Conservation (phyloP, 2,888 invertebrate genomes). For the Acronicta aceris region DNA sequence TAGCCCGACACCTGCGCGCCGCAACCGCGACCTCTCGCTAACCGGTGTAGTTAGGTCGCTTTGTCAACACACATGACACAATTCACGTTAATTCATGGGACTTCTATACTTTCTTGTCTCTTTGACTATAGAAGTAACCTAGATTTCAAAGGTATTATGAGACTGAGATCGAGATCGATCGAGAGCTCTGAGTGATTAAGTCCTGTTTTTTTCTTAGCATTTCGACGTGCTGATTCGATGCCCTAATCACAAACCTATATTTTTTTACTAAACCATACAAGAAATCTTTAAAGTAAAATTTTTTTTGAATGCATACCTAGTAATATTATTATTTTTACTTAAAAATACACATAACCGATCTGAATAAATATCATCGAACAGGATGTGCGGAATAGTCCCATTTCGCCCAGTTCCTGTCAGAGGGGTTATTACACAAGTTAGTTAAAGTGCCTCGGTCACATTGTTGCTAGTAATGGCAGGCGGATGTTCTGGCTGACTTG, state of each 20-base stretch:
- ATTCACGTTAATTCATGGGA: slow-evolving; percentile 30
- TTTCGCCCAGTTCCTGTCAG: slow-evolving; percentile 47
- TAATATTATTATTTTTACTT: background rate
- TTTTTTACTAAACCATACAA: no score
- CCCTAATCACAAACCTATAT: no score
- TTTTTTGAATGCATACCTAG: no score
- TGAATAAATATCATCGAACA: slow-evolving; percentile 37
- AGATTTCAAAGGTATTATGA: slow-evolving; percentile 21
- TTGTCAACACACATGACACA: slow-evolving; percentile 77
- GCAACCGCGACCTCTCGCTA: slow-evolving; percentile 77
- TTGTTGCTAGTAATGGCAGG: slow-evolving; percentile 62
- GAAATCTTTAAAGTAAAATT: no score
- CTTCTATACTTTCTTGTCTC: slow-evolving; percentile 38
- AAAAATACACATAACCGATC: slow-evolving; percentile 2
- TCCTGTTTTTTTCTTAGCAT: no score
- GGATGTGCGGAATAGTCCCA: slow-evolving; percentile 46
- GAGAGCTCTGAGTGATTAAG: background rate
- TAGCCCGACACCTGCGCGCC: slow-evolving; percentile 85
- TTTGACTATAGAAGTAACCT: slow-evolving; percentile 23
- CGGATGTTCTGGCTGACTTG: slow-evolving; percentile 67
- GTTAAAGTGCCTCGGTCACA: slow-evolving; percentile 54
- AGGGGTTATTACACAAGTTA: slow-evolving; percentile 55
- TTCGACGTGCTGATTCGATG: no score
- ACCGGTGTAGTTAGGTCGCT: slow-evolving; percentile 71
- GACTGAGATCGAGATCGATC: slow-evolving; percentile 7